These are phyloP conservation scores for Stenodera caucasica DNA, from an alignment of 2,888 invertebrate genomes.

Conservation along the genomic window DNA sequence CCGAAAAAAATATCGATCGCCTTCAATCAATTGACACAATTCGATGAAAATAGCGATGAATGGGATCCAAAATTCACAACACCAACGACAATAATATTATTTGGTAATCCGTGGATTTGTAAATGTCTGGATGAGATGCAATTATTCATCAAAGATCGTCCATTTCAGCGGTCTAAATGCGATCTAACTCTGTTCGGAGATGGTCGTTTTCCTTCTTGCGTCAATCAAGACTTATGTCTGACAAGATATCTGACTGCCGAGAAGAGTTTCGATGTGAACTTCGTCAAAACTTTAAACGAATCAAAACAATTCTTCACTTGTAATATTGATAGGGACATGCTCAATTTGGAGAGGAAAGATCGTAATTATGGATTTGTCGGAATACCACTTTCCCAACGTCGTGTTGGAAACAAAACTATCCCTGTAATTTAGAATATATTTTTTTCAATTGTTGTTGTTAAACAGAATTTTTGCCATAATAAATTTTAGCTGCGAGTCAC, in stretches of 20 bases:
- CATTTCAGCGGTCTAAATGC: conserved; percentile 9
- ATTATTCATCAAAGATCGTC: background rate
- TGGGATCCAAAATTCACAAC: background rate
- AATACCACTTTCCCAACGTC: background rate
- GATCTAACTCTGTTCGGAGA: conserved; percentile 9
- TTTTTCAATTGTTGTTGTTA: too few relatives aligned
- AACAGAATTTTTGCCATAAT: too few relatives aligned
- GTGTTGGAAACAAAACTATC: background rate
- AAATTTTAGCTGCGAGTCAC: too few relatives aligned
- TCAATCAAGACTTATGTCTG: conserved; percentile 10
- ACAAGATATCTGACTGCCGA: background rate
- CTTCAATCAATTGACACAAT: conserved; percentile 15
- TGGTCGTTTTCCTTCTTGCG: conserved; percentile 13
- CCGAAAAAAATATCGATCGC: conserved; percentile 3
- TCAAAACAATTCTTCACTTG: background rate
- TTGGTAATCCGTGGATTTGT: conserved; percentile 21
- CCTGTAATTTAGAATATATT: background rate
- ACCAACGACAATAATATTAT: conserved; percentile 13
- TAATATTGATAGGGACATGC: background rate
- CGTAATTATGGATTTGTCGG: background rate
- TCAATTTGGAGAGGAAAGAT: background rate
- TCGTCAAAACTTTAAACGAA: background rate
- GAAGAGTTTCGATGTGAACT: background rate
- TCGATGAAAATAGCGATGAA: background rate
- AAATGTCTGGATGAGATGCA: conserved; percentile 13